Evolutionary conservation across 2,113 vertebrate species (phyloP).

Genomic region (Epinephelus moara): DNA sequence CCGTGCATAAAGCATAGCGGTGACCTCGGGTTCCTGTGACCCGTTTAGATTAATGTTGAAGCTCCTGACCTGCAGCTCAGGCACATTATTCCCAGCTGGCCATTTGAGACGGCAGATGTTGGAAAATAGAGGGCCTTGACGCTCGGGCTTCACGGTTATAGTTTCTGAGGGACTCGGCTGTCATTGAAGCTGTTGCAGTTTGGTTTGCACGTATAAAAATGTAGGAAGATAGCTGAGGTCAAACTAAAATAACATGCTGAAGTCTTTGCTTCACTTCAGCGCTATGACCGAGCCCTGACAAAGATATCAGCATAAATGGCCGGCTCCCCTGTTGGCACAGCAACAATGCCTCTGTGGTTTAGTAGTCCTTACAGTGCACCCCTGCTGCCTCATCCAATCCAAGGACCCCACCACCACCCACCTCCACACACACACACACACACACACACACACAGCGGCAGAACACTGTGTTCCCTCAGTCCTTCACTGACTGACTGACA

Average conservation of each 20-base stretch:
- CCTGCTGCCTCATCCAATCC: slow-evolving; percentile 57
- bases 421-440: slow-evolving; percentile 9
- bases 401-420: slow-evolving; percentile 16
- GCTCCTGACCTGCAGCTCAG: slow-evolving; percentile 50
- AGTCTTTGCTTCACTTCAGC: background rate
- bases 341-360: slow-evolving; percentile 63
- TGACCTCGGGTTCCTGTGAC: slow-evolving; percentile 49
- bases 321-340: slow-evolving; percentile 43
- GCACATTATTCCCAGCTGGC: slow-evolving; percentile 50
- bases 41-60: slow-evolving; percentile 52
- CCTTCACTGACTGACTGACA: slow-evolving; percentile 63
- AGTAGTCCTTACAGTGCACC: slow-evolving; percentile 64
- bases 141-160: slow-evolving; percentile 20
- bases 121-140: slow-evolving; percentile 26
- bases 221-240: background rate
- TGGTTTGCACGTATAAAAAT: slow-evolving; percentile 8
- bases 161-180: slow-evolving; percentile 36
- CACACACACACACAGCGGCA: slow-evolving; percentile 32
- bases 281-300: slow-evolving; percentile 18
- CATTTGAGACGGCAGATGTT: slow-evolving; percentile 66
- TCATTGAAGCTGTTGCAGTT: slow-evolving; percentile 31
- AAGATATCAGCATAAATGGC: slow-evolving; percentile 57
- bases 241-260: background rate
- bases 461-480: slow-evolving; percentile 62
- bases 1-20: slow-evolving; percentile 31